phyloP scores from a whole-genome alignment of 2,888 invertebrate species.

The Scrobipalpa costella region DNA sequence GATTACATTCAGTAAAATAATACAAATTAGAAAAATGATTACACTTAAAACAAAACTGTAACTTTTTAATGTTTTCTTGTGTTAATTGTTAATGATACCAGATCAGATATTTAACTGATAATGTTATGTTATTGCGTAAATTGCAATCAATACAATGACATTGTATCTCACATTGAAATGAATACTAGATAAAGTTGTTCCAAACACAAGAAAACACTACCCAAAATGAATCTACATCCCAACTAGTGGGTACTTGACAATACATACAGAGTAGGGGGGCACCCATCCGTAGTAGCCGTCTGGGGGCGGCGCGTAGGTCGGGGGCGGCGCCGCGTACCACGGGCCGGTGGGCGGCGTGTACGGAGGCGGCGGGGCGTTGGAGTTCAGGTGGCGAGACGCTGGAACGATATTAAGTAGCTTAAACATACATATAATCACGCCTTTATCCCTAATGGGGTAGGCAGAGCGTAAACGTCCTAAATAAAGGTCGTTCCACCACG shows the following conservation, averaged over 20 bases:
- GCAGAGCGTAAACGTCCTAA: too few species aligned
- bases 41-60: too few species aligned
- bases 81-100: background rate
- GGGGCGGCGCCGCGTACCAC: slow-evolving; percentile 94
- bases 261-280: slow-evolving; percentile 86
- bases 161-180: background rate
- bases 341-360: slow-evolving; percentile 89
- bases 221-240: background rate
- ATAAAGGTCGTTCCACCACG: too few species aligned
- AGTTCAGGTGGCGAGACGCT: slow-evolving; percentile 83
- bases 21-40: background rate
- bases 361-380: slow-evolving; percentile 88
- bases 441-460: too few species aligned
- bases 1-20: too few species aligned
- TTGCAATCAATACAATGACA: background rate
- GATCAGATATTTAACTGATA: background rate
- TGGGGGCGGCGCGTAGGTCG: slow-evolving; percentile 92
- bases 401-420: too few species aligned
- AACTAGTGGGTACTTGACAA: slow-evolving; percentile 7
- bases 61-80: too few species aligned
- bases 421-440: too few species aligned
- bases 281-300: slow-evolving; percentile 96
- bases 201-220: background rate
- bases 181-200: background rate
- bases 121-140: too few species aligned